These are phyloP conservation scores for Odontocolon sp. DNA, from an alignment of 2,888 invertebrate genomes.

Conservation along the genomic window DNA sequence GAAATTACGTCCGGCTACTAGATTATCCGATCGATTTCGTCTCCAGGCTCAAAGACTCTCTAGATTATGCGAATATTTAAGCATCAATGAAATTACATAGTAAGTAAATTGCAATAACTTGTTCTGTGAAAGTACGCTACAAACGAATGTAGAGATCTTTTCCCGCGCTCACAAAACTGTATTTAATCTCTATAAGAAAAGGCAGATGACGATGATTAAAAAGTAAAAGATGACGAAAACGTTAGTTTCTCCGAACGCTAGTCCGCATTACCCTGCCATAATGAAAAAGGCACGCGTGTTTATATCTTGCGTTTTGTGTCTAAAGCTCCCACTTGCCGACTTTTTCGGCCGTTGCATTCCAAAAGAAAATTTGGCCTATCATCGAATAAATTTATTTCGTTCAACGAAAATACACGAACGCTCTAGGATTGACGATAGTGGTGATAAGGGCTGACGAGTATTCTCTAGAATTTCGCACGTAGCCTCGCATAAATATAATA, in stretches of 20 bases:
- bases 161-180: conserved; percentile 56
- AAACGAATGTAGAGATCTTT: conserved; percentile 50
- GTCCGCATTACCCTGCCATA: conserved; percentile 72
- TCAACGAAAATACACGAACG: background rate
- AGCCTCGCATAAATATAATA: conserved; percentile 54
- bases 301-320: conserved; percentile 66
- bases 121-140: conserved; percentile 69
- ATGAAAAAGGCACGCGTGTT: conserved; percentile 66
- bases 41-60: conserved; percentile 65
- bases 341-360: background rate
- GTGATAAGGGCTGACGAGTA: conserved; percentile 30
- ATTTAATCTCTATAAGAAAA: conserved; percentile 54
- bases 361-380: conserved; percentile 28
- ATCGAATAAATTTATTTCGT: conserved; percentile 7
- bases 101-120: conserved; percentile 67
- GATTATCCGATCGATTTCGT: conserved; percentile 54
- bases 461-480: conserved; percentile 53
- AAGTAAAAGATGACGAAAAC: conserved; percentile 28
- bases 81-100: conserved; percentile 64
- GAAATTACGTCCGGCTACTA: conserved; percentile 11
- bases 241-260: conserved; percentile 65
- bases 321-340: background rate
- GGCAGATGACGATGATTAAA: conserved; percentile 1
- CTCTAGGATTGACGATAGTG: conserved; percentile 15
- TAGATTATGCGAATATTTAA: conserved; percentile 62